Evolutionary conservation across 2,888 invertebrate species (phyloP), one percentile per base, ranked within the genome.

Genomic region (Prenolepis imparis): DNA sequence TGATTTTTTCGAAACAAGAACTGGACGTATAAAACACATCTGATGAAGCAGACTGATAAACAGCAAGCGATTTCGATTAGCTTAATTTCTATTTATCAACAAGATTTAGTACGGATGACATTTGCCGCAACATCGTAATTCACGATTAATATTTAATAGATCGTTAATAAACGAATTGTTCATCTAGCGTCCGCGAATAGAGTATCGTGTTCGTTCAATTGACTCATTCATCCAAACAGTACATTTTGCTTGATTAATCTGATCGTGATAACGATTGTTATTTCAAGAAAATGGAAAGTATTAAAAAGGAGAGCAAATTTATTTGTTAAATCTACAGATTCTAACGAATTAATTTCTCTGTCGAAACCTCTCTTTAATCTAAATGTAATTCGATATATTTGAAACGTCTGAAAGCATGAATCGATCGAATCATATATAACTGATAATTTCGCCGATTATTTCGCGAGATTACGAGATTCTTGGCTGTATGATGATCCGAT

Each of bases 71-170:
- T 36, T 36, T 75, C 32, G 48, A 64, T 75, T 75, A 75, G 74
- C 66, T 75, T 66, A 64, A 75, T 75, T 75, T 75, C 74, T 64
- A 75, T 64, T 75, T 63, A 63, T 63, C 48, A 48, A 66, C 74
- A 75, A 75, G 64, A 75, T 75, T 75, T 75, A 41, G 74, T 21
- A 36, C 44, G 48, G 44, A 74, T 74, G 74, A 74, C 74, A 74
- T 66, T 75, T 41, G 59, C n/a, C 64, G 32, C 74, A 32, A 64
- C 36, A 9, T 63, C 44, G 63, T 63, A 75, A 75, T 75, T 75
- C 41, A 36, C 6, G 36, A 75, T 75, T 75, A 75, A 75, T 75
- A 75, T 75, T 75, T 75, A 41, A 75, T 75, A 36, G 32, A 24
- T 32, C 44, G 64, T 74, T 74, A 66, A 66, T 64, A 75, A 75